Evolutionary conservation across 1,140 invertebrate genomes (phyloP).

Genomic region (Papilio dardanus): DNA sequence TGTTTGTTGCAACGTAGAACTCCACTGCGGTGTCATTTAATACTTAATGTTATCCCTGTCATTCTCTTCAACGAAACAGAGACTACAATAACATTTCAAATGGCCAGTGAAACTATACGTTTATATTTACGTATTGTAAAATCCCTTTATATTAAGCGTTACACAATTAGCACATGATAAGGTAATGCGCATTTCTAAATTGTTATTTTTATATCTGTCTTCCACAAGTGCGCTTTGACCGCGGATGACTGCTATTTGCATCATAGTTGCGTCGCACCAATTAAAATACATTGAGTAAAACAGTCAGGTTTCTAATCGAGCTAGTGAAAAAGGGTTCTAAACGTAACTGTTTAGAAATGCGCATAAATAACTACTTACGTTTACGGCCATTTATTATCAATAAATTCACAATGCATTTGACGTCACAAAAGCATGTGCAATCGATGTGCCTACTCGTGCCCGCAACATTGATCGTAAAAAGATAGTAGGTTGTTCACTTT

Average conservation of each 20-base stretch:
- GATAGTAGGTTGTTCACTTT: slow-evolving; percentile 7
- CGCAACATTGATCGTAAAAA: neutral
- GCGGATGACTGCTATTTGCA: too few relatives aligned
- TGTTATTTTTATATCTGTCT: neutral
- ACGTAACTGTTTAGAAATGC: neutral
- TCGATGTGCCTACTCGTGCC: neutral
- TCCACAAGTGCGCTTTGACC: neutral
- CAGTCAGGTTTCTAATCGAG: neutral
- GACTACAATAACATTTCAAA: too few relatives aligned
- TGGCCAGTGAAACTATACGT: too few relatives aligned
- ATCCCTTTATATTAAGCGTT: neutral
- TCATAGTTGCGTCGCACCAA: too few relatives aligned
- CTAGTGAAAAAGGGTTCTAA: neutral
- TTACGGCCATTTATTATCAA: slow-evolving; percentile 5
- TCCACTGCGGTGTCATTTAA: too few relatives aligned
- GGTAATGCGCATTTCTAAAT: neutral
- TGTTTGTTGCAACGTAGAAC: neutral
- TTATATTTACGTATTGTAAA: neutral
- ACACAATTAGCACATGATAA: neutral
- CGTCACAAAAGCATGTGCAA: slow-evolving; percentile 15
- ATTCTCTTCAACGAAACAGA: too few relatives aligned
- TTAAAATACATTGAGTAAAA: too few relatives aligned
- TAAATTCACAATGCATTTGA: slow-evolving; percentile 13
- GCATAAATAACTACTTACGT: neutral
- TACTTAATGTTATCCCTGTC: too few relatives aligned